Base-by-base conservation (phyloP, 2,113 vertebrate species). In the Pontoporia blainvillei region DNA sequence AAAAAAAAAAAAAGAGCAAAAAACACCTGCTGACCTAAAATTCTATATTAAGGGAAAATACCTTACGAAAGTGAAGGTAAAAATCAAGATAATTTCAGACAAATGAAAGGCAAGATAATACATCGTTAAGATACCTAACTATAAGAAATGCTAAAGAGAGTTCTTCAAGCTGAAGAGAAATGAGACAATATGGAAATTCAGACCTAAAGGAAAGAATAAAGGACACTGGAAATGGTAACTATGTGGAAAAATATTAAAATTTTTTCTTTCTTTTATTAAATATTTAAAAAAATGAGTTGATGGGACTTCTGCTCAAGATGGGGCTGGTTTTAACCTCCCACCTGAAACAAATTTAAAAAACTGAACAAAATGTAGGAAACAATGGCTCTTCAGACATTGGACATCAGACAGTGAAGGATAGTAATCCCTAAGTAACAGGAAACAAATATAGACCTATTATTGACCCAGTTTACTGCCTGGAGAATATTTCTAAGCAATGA, bases 71-170 rank as follows among this genome's bases (percentile, higher is more conserved):
- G 49, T 25, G 36, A 78, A 87, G 49, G 88, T 76, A 62, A 84
- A 84, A 88, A 91, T 69, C 62, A 88, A 90, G 57, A 75, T 86
- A 41, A 91, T 67, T 85, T 93, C 31, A 83, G n/a, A 64, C n/a
- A 91, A 78, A 91, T 31, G 34, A 89, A 95, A 89, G 72, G 4
- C 36, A 78, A 78, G 52, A 76, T 69, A 52, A 66, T 66, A 72
- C 7, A 27, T 72, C 67, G 13, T 52, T 13, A 75, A 31, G 64
- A 71, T 49, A 94, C 31, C 5, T 25, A 88, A 49, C 41, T 78
- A n/a, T 0, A 72, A 88, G 49, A 87, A 66, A 41, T 49, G 17
- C n/a, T 75, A 66, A 94, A 82, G 61, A 62, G 89, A 81, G 0
- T 90, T 82, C 49, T 89, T 75, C 12, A 82, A 12, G 17, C 4